Percentiles rank a stretch among this genome's conserved stretches.
Evolutionary conservation across 2,888 invertebrate species (phyloP).

Genomic region (Saturnia japonica): DNA sequence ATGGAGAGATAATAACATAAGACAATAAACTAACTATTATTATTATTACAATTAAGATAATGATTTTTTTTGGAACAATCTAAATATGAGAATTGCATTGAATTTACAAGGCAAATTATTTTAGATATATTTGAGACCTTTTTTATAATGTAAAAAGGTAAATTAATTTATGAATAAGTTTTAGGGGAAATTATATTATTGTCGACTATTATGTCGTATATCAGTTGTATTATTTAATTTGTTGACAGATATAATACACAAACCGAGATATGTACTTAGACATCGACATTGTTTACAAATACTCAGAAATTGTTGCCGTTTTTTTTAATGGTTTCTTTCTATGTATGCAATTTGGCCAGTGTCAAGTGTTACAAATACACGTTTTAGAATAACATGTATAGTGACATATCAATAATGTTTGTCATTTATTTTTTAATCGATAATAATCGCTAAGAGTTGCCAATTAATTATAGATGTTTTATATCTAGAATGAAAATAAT

Average conservation of each 20-base stretch:
- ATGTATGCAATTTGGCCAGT: no score
- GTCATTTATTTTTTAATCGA: neutral
- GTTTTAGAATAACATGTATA: no score
- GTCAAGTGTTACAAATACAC: no score
- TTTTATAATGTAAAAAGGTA: no score
- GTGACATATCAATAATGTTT: neutral
- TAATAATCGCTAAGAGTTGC: constrained; percentile 8
- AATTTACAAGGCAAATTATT: no score
- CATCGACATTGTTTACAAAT: neutral
- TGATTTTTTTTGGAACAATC: neutral
- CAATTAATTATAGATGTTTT: constrained; percentile 9
- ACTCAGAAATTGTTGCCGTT: neutral
- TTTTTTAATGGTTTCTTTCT: no score
- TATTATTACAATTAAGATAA: no score
- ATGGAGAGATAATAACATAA: neutral
- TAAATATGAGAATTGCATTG: no score
- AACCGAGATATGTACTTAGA: neutral
- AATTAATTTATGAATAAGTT: no score
- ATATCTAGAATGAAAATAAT: neutral
- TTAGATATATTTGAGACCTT: no score
- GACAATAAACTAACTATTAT: neutral
- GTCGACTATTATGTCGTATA: no score
- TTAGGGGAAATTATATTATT: no score
- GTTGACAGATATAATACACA: neutral
- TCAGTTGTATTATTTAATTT: neutral